Conservation (phyloP, 2,113 vertebrate genomes). For the Myocastor coypus region DNA sequence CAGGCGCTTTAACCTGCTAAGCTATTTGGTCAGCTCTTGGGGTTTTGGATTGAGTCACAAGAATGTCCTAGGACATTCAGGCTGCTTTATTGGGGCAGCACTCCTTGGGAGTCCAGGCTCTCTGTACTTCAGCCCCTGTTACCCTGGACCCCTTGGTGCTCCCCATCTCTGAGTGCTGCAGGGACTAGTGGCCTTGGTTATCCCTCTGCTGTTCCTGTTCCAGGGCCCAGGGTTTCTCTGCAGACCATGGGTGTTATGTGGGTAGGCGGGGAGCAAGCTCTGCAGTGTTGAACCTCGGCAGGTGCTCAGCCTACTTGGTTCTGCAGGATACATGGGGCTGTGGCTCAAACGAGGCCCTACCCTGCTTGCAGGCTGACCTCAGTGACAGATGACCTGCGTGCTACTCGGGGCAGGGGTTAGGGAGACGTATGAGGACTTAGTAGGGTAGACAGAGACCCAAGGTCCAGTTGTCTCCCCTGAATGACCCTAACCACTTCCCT, state of each 20-base stretch:
- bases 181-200: not conserved
- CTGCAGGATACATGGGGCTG: not conserved
- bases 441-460: not conserved
- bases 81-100: not conserved
- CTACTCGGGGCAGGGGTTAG: fast-evolving
- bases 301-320: not conserved
- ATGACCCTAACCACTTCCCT: not conserved
- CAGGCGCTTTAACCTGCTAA: too few species aligned
- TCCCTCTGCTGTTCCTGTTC: not conserved
- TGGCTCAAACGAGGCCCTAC: not conserved
- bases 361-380: constrained; percentile 83
- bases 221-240: not conserved
- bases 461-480: not conserved
- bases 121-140: too few species aligned
- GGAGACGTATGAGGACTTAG: not conserved
- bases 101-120: not conserved
- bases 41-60: not conserved
- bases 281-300: fast-evolving
- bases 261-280: fast-evolving
- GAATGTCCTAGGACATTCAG: not conserved
- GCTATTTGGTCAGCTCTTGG: too few species aligned
- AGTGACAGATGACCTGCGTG: constrained; percentile 20
- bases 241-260: too few species aligned
- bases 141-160: not conserved
- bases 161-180: fast-evolving